Conservation (phyloP, 2,113 vertebrate species). For the Esox niger region DNA sequence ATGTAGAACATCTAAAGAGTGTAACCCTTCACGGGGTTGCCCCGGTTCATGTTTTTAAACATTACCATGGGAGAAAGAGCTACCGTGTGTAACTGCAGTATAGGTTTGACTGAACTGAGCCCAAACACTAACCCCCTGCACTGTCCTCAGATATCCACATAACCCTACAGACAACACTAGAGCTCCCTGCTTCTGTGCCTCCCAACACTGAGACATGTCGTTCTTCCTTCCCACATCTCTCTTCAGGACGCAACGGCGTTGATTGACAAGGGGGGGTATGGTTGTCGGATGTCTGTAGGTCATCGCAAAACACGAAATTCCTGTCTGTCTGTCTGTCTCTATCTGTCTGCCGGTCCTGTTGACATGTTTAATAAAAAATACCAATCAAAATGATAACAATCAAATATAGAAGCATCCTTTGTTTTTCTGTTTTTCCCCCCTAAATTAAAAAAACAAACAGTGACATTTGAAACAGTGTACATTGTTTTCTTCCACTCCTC, state of each 20-base stretch:
- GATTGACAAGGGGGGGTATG: slow-evolving; percentile 68
- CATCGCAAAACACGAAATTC: slow-evolving; percentile 51
- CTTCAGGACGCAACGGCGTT: slow-evolving; percentile 67
- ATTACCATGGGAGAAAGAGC: no score
- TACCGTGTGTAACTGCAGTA: no score
- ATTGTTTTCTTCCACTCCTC: slow-evolving; percentile 44
- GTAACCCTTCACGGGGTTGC: no score
- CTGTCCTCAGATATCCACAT: no score
- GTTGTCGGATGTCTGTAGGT: slow-evolving; percentile 62
- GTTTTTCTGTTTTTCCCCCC: slow-evolving; percentile 54
- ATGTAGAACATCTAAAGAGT: no score
- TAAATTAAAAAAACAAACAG: slow-evolving; percentile 52
- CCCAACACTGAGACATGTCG: no score
- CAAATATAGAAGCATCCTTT: slow-evolving; percentile 72
- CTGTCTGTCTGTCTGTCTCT: slow-evolving; percentile 54
- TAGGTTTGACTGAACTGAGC: no score
- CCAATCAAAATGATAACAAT: slow-evolving; percentile 71
- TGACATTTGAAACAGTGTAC: slow-evolving; percentile 71
- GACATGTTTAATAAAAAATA: slow-evolving; percentile 73
- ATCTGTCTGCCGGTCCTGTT: slow-evolving; percentile 57
- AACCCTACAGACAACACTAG: no score
- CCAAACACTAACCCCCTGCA: no score
- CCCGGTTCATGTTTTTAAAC: no score
- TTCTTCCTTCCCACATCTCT: no score
- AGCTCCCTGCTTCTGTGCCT: no score